These are phyloP conservation scores for Salvelinus alpinus DNA, from an alignment of 2,113 vertebrate species.

Conservation along the genomic window DNA sequence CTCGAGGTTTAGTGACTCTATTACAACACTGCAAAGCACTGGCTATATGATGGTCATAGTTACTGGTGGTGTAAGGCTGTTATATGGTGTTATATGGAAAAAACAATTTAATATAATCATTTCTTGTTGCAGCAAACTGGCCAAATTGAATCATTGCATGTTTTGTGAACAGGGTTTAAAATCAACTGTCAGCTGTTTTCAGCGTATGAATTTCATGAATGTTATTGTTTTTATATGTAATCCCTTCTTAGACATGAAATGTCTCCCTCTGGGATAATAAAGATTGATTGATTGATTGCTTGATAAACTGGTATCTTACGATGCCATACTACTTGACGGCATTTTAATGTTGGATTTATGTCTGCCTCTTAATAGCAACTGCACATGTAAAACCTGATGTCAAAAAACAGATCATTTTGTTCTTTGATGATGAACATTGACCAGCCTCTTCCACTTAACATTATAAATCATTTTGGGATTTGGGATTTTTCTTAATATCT, in stretches of 20 bases:
- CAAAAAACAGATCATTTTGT: too few relatives aligned
- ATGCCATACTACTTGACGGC: background rate
- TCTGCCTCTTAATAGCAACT: background rate
- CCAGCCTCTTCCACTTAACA: too few relatives aligned
- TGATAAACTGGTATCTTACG: background rate
- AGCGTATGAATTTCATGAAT: background rate
- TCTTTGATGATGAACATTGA: too few relatives aligned
- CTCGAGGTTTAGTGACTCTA: too few relatives aligned
- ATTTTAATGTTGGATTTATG: too few relatives aligned
- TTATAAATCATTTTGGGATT: too few relatives aligned
- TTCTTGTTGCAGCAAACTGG: background rate
- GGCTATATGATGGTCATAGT: too few relatives aligned
- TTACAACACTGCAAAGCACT: too few relatives aligned
- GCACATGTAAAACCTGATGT: background rate
- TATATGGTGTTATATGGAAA: too few relatives aligned
- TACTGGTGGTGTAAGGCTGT: too few relatives aligned
- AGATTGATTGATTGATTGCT: background rate
- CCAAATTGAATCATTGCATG: background rate
- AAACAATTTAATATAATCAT: too few relatives aligned
- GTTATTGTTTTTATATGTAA: background rate
- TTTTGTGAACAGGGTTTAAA: background rate
- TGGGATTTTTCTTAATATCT: too few relatives aligned
- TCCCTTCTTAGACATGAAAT: background rate
- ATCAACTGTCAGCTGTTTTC: background rate
- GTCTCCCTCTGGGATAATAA: background rate